Conservation (phyloP, 2,888 invertebrate genomes). For the Drosophila mimica region DNA sequence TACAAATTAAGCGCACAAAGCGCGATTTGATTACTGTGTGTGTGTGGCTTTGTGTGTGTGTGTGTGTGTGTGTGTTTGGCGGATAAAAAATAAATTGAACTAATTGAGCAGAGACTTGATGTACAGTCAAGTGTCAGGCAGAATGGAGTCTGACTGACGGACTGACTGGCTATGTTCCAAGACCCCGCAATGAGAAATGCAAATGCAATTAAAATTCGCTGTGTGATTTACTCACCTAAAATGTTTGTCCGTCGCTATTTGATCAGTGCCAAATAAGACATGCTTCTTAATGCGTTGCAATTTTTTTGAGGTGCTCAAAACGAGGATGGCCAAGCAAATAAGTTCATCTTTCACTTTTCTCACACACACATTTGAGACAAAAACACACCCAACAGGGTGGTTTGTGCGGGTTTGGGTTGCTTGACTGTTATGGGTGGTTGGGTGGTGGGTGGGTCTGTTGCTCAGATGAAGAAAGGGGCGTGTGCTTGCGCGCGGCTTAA, state of each 20-base stretch:
- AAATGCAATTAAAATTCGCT: neutral
- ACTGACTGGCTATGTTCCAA: neutral
- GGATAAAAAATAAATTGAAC: slow-evolving; percentile 76
- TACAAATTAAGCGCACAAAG: slow-evolving; percentile 73
- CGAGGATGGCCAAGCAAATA: slow-evolving; percentile 38
- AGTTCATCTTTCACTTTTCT: slow-evolving; percentile 32
- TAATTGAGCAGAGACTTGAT: slow-evolving; percentile 55
- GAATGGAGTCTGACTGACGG: neutral
- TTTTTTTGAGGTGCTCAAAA: slow-evolving; percentile 2
- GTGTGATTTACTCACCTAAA: slow-evolving; percentile 56
- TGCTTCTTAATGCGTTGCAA: slow-evolving; percentile 62
- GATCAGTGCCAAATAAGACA: slow-evolving; percentile 78
- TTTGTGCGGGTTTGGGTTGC: neutral
- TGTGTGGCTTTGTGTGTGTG: slow-evolving; percentile 39
- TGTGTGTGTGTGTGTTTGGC: slow-evolving; percentile 50
- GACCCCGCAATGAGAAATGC: neutral
- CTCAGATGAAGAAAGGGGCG: slow-evolving; percentile 49
- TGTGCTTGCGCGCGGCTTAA: slow-evolving; percentile 60
- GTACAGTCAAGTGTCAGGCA: slow-evolving; percentile 32
- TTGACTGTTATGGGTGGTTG: slow-evolving; percentile 2
- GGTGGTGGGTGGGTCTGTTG: slow-evolving; percentile 10
- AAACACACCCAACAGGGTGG: slow-evolving; percentile 16
- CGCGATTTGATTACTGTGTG: slow-evolving; percentile 45
- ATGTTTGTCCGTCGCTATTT: slow-evolving; percentile 75
- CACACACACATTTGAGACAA: slow-evolving; percentile 9